A percentile compares a stretch with the other conserved stretches of the same genome.
phyloP scores from a whole-genome alignment of 1,140 invertebrate species.

The Diabrotica virgifera region DNA sequence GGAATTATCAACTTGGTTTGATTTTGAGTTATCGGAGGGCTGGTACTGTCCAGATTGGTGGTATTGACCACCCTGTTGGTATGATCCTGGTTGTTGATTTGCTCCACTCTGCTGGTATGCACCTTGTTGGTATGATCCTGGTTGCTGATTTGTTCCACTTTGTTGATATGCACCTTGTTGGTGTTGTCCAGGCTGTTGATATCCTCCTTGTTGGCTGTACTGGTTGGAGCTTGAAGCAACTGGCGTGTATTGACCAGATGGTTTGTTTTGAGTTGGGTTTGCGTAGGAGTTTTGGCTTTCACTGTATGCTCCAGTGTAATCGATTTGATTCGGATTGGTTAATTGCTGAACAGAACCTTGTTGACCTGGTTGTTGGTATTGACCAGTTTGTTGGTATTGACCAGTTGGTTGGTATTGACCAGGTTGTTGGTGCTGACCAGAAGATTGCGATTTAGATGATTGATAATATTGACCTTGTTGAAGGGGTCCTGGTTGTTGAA shows the following conservation, averaged over 20 bases:
- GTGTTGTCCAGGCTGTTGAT: conserved; percentile 9
- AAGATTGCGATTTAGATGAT: conserved; percentile 7
- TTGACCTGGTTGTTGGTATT: conserved; percentile 15
- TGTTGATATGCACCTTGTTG: not conserved
- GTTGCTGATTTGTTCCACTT: not conserved
- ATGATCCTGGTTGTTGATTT: conserved; percentile 5
- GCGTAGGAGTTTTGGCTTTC: conserved; percentile 11
- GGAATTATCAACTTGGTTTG: conserved; percentile 23
- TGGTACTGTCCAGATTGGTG: conserved; percentile 12
- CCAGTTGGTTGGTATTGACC: conserved; percentile 15
- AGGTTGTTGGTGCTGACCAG: conserved; percentile 16
- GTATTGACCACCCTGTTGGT: conserved; percentile 11
- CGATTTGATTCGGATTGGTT: conserved; percentile 14
- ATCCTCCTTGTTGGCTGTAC: not conserved
- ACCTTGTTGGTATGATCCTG: conserved; percentile 11
- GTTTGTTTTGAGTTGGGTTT: conserved; percentile 14
- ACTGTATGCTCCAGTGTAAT: conserved; percentile 24
- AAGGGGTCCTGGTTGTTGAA: not conserved
- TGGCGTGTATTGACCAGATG: conserved; percentile 9
- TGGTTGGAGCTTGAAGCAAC: not conserved
- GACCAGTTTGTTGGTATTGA: not conserved
- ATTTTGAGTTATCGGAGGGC: not conserved
- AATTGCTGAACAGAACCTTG: not conserved
- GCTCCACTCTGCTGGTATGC: not conserved
- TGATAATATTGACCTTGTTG: conserved; percentile 11